These are phyloP conservation scores for Premnoplex brunnescens DNA, from an alignment of 2,797 vertebrate species.

Conservation along the genomic window DNA sequence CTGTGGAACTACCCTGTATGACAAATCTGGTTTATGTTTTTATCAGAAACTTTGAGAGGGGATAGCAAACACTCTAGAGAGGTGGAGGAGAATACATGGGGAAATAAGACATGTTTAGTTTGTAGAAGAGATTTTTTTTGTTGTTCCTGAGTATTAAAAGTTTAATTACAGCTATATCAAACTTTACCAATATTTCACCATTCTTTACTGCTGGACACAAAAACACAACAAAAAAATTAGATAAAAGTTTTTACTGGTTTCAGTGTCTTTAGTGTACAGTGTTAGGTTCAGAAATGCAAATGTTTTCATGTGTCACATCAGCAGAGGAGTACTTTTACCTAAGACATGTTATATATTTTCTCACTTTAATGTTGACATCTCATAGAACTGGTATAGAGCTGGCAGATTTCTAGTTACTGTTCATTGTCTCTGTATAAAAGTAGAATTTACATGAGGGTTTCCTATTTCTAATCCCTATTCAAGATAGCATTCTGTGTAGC, in stretches of 20 bases:
- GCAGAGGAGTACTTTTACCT: not conserved
- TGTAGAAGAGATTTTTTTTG: not conserved
- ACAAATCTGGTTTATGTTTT: not conserved
- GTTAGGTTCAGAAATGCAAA: not conserved
- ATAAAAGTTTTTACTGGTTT: not conserved
- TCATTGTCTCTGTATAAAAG: not conserved
- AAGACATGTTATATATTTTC: not conserved
- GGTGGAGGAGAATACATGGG: not conserved
- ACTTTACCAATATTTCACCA: not conserved
- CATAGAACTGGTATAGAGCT: not conserved
- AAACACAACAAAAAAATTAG: not conserved
- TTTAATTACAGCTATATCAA: not conserved
- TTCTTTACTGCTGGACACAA: not conserved
- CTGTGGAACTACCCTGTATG: not conserved
- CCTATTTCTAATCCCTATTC: not conserved
- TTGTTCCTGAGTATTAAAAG: not conserved
- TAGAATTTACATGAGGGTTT: not conserved
- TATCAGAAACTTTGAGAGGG: not conserved
- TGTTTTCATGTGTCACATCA: not conserved
- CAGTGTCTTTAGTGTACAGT: not conserved
- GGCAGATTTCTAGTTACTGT: not conserved
- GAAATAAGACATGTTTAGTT: not conserved
- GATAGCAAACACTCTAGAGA: not conserved
- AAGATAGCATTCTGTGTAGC: not conserved
- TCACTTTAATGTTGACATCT: not conserved